Evolutionary conservation across 2,888 invertebrate species (phyloP), one percentile per base, ranked within the genome.

Genomic region (Buathra laborator): DNA sequence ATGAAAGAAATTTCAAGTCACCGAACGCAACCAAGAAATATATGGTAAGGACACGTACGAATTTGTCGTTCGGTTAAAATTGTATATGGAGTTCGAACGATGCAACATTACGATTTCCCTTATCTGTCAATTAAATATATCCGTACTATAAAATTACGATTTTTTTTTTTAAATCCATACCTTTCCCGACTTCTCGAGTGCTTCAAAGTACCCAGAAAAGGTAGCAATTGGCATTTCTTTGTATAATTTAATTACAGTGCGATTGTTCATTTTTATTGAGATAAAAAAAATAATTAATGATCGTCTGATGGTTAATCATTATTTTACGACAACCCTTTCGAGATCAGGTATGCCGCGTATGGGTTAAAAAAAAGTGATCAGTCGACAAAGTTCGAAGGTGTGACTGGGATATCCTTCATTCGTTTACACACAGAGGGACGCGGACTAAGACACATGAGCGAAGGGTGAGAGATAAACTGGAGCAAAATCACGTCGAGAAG

Each of bases 401-500:
- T 32, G 70, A 68, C 48, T 16, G 24, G 32, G 24, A 70, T 64
- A 43, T 7, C 29, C 44, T 67, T 72, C 12, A 66, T 67, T 64
- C 48, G 32, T n/a, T 66, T 56, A 67, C 46, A 51, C 48, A 75
- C 19, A 32, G 67, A 62, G 59, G n/a, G 24, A 46, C 51, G 62
- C 70, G 16, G 66, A 46, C 29, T 32, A 48, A 62, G 16, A 76
- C 32, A 37, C 68, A 14, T 32, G 48, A 24, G 64, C 29, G 32
- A 16, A 32, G 46, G 19, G 46, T 44, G 59, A n/a, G 59, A n/a
- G 72, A 48, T 53, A 77, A 78, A 84, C 62, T 79, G 74, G 68
- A 85, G 83, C 67, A 81, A 37, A 86, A 86, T 84, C 78, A 80
- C 82, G 83, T 62, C 75, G 72, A 67, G 56, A 51, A 81, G 81